phyloP scores from a whole-genome alignment of 2,888 invertebrate species.

The Andrena marginata region DNA sequence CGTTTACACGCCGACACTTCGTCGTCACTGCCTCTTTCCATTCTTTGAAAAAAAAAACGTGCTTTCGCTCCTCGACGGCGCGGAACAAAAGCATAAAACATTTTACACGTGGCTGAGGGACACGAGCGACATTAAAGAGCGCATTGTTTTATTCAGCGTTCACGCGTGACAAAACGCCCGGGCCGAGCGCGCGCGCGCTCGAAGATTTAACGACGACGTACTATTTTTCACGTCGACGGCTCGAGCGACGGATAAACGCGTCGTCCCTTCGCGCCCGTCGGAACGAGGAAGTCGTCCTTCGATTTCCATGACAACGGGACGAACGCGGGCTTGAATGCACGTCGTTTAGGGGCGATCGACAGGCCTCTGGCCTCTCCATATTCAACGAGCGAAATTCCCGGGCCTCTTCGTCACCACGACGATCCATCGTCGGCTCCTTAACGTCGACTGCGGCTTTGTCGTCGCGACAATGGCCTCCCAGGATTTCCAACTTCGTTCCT shows the following conservation, averaged over 20 bases:
- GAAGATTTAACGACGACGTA: slow-evolving; percentile 45
- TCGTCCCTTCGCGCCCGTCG: slow-evolving; percentile 21
- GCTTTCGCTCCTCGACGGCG: neutral
- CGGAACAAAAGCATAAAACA: slow-evolving; percentile 8
- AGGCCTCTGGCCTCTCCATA: slow-evolving; percentile 78
- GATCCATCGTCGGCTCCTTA: slow-evolving; percentile 76
- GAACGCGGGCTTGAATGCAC: slow-evolving; percentile 61
- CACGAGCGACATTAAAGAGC: slow-evolving; percentile 9
- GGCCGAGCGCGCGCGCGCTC: neutral
- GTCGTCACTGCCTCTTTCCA: neutral
- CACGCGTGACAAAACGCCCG: neutral
- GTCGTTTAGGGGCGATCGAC: slow-evolving; percentile 81
- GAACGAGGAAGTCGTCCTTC: slow-evolving; percentile 69
- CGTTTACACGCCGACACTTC: neutral
- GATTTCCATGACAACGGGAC: slow-evolving; percentile 76
- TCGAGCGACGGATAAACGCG: slow-evolving; percentile 10
- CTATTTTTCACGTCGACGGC: slow-evolving; percentile 24
- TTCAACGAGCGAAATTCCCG: slow-evolving; percentile 77
- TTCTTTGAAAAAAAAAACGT: neutral
- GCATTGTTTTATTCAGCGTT: slow-evolving; percentile 51
- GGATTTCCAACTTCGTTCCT: slow-evolving; percentile 61
- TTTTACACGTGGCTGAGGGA: neutral
- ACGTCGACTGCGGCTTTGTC: slow-evolving; percentile 73
- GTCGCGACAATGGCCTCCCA: slow-evolving; percentile 69
- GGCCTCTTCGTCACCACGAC: slow-evolving; percentile 74